Evolutionary conservation across 2,888 invertebrate genomes (phyloP), one percentile per base, ranked within the genome.

Genomic region (Cyclophora punctaria): DNA sequence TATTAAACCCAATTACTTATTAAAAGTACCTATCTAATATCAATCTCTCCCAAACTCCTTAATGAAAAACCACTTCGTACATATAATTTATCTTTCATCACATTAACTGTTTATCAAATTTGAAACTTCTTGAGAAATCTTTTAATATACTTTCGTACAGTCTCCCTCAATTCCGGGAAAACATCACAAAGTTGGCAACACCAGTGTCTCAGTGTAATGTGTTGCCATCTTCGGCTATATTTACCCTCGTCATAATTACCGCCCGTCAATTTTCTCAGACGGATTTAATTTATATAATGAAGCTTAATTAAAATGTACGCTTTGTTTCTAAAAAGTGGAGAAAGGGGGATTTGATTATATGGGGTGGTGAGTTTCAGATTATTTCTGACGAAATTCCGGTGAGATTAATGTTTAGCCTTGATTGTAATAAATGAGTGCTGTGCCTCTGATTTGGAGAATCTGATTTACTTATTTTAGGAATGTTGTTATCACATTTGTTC

Each of bases 211-310:
- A 73, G 66, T 69, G 71, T 67, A 66, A 66, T 67, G 69, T 71
- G 71, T 72, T 76, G 71, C 72, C 63, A 70, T 63, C 59, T 62
- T 64, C 57, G 56, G 57, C 49, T 59, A 51, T 56, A 57, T 56
- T 55, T 58, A 49, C 61, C 61, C 75, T 71, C 73, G 78, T 74
- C 73, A 72, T 80, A 81, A 86, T 86, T 80, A 81, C 75, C 69
- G 67, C 71, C 76, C 81, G 82, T 84, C 85, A 83, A 83, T 85
- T 87, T 84, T 78, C 73, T 69, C 73, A 73, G 84, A 82, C 74
- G 80, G 86, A 85, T 88, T 86, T 86, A 87, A 88, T 87, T 86
- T 80, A 82, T 78, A 78, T 87, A 87, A 88, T 88, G 88, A 88
- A 86, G 83, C 78, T 73, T 87, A 83, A 88, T 88, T 88, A 88